Evolutionary conservation across 2,888 invertebrate species (phyloP), one percentile per base, ranked within the genome.

Genomic region (Liodrosophila aerea): DNA sequence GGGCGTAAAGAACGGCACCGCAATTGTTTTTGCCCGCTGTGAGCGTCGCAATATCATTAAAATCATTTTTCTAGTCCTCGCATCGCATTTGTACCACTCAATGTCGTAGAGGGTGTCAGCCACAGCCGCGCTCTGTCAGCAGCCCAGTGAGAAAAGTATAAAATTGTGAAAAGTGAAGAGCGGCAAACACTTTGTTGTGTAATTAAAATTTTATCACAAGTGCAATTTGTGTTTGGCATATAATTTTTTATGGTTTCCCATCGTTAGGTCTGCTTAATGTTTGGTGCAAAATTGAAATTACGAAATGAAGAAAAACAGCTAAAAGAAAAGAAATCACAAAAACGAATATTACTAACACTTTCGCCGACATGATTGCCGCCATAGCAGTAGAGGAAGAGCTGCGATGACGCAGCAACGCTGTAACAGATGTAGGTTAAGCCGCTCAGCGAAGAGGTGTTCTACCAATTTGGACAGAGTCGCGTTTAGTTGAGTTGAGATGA

Each of bases 61-160:
- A 77, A 89, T 81, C 76, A 89, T 87, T 85, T 86, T 87, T 56
- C 87, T 85, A 70, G 88, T 88, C 60, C 72, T 71, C 60, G 62
- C 76, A 72, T 89, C 88, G 66, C 89, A 89, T 78, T 88, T 89
- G 52, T 88, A 89, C 89, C 89, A 89, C 63, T 87, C 88, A 64
- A 80, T 75, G 72, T 86, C 80, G 56, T 89, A 89, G 50, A 87
- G 71, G 9, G 84, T 73, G 67, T 81, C 77, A 53, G 88, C 87
- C 47, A 89, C 73, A 40, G 82, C 81, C 31, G 77, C 51, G 63
- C 89, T 89, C 89, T 89, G 36, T 22, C 22, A 8, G 45, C 40
- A 29, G 49, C 40, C 12, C n/a, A 16, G 12, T n/a, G 7, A 15
- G 16, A 29, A 16, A 2, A 41, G 33, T 33, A 27, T 27, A 30